A percentile compares a stretch with the other conserved stretches of the same genome.
Conservation (phyloP, 2,113 vertebrate species). For the Antigone vipio region DNA sequence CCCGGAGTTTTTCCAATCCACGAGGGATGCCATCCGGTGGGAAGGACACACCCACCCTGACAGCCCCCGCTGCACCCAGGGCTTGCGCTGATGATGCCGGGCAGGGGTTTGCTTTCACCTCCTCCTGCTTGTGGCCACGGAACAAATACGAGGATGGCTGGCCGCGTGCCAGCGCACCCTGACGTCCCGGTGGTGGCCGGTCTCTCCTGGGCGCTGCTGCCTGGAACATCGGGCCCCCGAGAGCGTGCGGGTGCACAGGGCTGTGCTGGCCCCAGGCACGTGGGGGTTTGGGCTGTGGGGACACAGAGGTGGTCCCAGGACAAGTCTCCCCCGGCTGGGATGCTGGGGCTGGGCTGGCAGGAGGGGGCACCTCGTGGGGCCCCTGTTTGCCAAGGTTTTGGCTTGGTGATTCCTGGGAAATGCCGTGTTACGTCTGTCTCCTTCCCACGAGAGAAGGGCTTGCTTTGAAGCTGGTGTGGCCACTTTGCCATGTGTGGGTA, state of each 20-base stretch:
- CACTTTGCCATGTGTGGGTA: background rate
- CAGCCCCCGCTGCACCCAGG: rapidly evolving
- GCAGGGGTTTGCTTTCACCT: background rate
- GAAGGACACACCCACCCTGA: background rate
- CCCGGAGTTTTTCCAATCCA: background rate
- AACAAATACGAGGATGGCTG: rapidly evolving
- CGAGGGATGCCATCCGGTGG: rapidly evolving
- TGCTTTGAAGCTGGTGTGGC: background rate
- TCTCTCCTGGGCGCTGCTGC: background rate
- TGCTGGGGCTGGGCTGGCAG: background rate
- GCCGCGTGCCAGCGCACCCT: rapidly evolving
- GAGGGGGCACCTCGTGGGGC: rapidly evolving
- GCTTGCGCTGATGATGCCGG: background rate
- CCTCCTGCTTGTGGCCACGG: background rate
- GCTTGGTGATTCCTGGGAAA: background rate
- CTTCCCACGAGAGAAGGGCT: background rate
- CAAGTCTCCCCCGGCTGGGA: background rate
- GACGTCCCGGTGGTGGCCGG: background rate
- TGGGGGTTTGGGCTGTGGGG: background rate
- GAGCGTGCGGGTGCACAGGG: rapidly evolving
- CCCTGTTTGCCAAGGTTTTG: background rate
- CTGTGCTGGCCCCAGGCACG: background rate
- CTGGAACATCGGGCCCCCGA: no score
- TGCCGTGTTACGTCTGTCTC: background rate
- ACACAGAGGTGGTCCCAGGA: background rate